A percentile compares a stretch with the other conserved stretches of the same genome.
Evolutionary conservation across 2,113 vertebrate species (phyloP).

Genomic region (Podarcis raffonei): DNA sequence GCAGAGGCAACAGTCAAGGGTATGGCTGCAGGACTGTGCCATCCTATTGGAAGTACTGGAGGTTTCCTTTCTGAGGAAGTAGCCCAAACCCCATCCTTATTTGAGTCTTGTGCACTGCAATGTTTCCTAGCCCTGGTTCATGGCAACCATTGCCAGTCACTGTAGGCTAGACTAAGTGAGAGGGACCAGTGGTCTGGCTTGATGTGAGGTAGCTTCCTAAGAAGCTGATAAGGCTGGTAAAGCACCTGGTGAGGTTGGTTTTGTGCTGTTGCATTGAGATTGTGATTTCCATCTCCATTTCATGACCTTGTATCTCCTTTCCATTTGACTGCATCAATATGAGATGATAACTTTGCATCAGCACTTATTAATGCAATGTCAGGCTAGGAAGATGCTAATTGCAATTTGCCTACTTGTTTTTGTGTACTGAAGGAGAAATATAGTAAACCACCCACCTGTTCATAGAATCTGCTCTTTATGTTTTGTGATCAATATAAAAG

Average conservation of each 20-base stretch:
- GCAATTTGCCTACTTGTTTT: not conserved
- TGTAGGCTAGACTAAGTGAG: not conserved
- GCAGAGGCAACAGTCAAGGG: too few relatives aligned
- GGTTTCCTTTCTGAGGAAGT: too few relatives aligned
- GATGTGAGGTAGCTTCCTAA: not conserved
- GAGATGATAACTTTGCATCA: not conserved
- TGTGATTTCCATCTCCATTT: not conserved
- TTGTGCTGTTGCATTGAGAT: not conserved
- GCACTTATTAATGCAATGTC: not conserved
- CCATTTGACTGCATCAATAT: not conserved
- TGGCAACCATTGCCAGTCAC: not conserved
- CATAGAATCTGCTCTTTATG: not conserved
- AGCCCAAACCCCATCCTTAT: too few relatives aligned
- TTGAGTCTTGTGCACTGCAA: too few relatives aligned
- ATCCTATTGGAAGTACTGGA: too few relatives aligned
- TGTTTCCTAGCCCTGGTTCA: too few relatives aligned
- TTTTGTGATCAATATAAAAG: not conserved
- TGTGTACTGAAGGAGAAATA: conserved; percentile 16
- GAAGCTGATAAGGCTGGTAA: not conserved
- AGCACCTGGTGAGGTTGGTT: not conserved
- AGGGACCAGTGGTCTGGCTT: not conserved
- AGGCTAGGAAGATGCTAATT: conserved; percentile 18
- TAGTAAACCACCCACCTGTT: not conserved
- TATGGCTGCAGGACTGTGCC: too few relatives aligned
- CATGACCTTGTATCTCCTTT: conserved; percentile 8